phyloP scores from a whole-genome alignment of 2,888 invertebrate species.

The Caenorhabditis becei region DNA sequence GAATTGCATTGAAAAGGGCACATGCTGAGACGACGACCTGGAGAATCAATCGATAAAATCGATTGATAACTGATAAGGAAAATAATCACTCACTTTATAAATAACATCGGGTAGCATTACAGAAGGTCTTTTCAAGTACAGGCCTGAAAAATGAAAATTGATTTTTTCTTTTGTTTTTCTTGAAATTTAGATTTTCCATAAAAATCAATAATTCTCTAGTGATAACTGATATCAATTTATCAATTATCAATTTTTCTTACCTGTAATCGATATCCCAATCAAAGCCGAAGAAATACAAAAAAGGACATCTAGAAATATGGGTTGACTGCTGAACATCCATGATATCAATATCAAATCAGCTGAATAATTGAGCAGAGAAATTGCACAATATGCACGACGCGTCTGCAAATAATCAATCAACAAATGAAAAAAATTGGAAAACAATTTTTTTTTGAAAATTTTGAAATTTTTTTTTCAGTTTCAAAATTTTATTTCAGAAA shows the following conservation, averaged over 20 bases:
- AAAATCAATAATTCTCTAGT: too few species aligned
- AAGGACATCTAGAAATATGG: constrained; percentile 58
- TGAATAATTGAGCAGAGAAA: constrained; percentile 59
- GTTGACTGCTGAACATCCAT: constrained; percentile 61
- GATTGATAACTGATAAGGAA: not conserved
- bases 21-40: constrained; percentile 59
- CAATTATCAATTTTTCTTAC: not conserved
- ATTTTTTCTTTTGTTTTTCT: not conserved
- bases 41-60: not conserved
- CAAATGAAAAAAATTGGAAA: not conserved
- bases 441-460: too few species aligned
- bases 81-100: constrained; percentile 53
- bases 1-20: constrained; percentile 62
- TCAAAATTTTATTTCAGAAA: too few species aligned
- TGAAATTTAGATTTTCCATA: too few species aligned
- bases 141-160: constrained; percentile 15
- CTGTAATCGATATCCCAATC: constrained; percentile 62
- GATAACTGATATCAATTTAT: too few species aligned
- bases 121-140: constrained; percentile 61
- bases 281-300: constrained; percentile 62
- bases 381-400: constrained; percentile 60
- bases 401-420: constrained; percentile 45
- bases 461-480: not conserved
- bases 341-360: constrained; percentile 55
- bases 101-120: constrained; percentile 64